Conservation (phyloP, 2,113 vertebrate genomes). For the Limanda limanda region DNA sequence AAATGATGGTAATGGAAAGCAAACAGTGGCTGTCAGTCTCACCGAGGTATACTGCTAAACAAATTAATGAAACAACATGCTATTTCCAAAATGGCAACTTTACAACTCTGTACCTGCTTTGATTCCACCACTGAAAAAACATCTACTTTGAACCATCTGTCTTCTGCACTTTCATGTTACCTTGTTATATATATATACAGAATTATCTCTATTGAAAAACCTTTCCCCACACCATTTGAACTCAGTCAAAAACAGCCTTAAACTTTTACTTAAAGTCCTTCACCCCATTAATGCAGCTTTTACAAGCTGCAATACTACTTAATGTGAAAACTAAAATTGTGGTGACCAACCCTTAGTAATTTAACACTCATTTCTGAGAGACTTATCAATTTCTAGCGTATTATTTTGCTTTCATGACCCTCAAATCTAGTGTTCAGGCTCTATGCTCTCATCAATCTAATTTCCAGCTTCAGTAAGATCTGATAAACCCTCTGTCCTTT, state of each 20-base stretch:
- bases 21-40: slow-evolving; percentile 35
- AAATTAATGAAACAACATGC: slow-evolving; percentile 39
- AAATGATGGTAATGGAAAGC: slow-evolving; percentile 39
- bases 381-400: too few relatives aligned
- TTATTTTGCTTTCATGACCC: too few relatives aligned
- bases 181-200: not conserved
- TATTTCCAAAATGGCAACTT: slow-evolving; percentile 18
- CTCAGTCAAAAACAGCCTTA: too few relatives aligned
- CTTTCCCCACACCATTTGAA: too few relatives aligned
- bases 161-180: not conserved
- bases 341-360: too few relatives aligned
- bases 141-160: not conserved
- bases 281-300: not conserved
- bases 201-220: too few relatives aligned
- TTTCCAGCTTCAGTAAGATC: too few relatives aligned
- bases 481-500: too few relatives aligned
- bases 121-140: not conserved
- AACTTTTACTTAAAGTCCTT: not conserved
- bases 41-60: slow-evolving; percentile 25
- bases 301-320: not conserved
- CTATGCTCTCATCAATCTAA: too few relatives aligned
- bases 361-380: too few relatives aligned
- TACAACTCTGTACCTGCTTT: slow-evolving; percentile 8
- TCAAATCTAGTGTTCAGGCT: too few relatives aligned
- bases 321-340: too few relatives aligned